Percentiles rank a stretch among this genome's conserved stretches.
Conservation (phyloP, 1,140 invertebrate species). For the Triops cancriformis region DNA sequence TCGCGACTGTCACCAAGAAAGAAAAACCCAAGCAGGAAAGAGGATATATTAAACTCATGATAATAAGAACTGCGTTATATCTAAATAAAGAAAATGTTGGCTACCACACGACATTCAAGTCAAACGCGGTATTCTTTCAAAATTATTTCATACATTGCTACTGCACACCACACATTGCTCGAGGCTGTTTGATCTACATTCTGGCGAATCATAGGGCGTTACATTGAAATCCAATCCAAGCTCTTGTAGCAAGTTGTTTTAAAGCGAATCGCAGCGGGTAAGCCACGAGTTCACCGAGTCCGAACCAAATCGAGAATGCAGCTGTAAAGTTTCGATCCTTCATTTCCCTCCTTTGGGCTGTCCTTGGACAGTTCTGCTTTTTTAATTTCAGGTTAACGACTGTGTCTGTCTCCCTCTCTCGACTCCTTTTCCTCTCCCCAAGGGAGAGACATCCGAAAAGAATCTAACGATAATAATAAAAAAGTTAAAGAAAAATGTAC, state of each 20-base stretch:
- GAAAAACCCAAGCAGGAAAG: too few species aligned
- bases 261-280: background rate
- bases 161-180: too few species aligned
- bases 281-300: background rate
- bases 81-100: background rate
- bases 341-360: background rate
- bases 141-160: too few species aligned
- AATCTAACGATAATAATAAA: background rate
- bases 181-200: too few species aligned
- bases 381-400: constrained; percentile 6
- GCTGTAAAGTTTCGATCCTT: background rate
- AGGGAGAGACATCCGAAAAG: background rate
- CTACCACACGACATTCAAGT: too few species aligned
- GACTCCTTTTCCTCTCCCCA: background rate
- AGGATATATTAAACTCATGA: too few species aligned
- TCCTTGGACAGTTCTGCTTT: background rate
- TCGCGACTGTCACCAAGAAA: too few species aligned
- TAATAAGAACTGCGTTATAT: too few species aligned
- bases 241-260: too few species aligned
- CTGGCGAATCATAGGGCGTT: too few species aligned
- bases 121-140: too few species aligned
- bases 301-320: constrained; percentile 1
- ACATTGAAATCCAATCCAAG: too few species aligned
- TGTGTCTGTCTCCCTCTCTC: background rate
- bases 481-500: background rate